Percentiles rank a stretch among this genome's conserved stretches.
phyloP scores from a whole-genome alignment of 2,113 vertebrate species.

The Neotragus pygmaeus region DNA sequence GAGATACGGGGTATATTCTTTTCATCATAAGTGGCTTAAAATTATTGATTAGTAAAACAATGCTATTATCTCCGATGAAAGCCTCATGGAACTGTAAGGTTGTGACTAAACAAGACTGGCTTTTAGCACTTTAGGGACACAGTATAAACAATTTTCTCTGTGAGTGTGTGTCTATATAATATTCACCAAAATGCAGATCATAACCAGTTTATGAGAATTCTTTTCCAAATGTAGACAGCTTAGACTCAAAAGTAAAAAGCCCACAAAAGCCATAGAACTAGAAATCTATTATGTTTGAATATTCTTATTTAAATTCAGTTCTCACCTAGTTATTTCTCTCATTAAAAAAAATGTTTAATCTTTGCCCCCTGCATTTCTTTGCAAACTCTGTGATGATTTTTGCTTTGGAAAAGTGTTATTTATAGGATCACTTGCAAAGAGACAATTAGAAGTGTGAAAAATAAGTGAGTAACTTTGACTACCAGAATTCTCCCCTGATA shows the following conservation, averaged over 20 bases:
- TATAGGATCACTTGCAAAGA: neutral
- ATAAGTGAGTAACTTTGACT: neutral
- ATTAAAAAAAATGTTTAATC: conserved; percentile 34
- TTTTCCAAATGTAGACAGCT: neutral
- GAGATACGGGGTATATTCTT: neutral
- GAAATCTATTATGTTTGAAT: neutral
- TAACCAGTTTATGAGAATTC: neutral
- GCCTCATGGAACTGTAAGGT: neutral
- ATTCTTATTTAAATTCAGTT: conserved; percentile 4
- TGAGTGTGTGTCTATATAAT: neutral
- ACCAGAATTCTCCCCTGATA: neutral
- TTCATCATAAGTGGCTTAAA: neutral
- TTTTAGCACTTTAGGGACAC: neutral
- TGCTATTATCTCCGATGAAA: neutral
- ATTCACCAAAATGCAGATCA: neutral
- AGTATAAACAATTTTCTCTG: neutral
- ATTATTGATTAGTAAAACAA: neutral
- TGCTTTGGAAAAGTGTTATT: conserved; percentile 2
- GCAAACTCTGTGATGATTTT: neutral
- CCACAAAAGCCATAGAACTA: neutral
- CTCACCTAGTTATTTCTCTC: neutral
- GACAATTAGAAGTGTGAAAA: conserved; percentile 47
- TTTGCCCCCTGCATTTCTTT: conserved; percentile 3
- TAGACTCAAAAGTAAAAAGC: neutral
- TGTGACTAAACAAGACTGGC: neutral